These are phyloP conservation scores for Nymphalis io DNA, from an alignment of 1,140 invertebrate species.

Conservation along the genomic window DNA sequence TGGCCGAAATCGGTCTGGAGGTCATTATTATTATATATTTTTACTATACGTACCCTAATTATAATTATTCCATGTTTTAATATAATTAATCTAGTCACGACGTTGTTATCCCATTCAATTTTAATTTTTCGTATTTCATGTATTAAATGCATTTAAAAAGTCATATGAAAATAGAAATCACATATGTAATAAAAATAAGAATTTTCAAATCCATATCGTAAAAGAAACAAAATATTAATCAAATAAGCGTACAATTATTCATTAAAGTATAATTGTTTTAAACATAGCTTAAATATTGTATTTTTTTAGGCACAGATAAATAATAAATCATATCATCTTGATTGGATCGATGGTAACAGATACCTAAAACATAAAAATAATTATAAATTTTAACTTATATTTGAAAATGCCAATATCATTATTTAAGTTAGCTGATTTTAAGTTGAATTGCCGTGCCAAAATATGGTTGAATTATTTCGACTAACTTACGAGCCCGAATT, in stretches of 20 bases:
- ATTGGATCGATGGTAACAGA: no score
- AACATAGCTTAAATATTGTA: background rate
- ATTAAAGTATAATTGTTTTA: background rate
- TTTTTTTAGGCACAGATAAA: conserved; percentile 4
- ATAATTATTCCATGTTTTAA: conserved; percentile 1
- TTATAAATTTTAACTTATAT: background rate
- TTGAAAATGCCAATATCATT: background rate
- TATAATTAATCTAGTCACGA: background rate
- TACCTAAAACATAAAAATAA: no score
- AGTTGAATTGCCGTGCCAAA: conserved; percentile 35
- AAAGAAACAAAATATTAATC: conserved; percentile 2
- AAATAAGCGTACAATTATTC: background rate
- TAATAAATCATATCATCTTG: no score
- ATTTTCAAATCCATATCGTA: conserved; percentile 6
- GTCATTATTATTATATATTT: no score
- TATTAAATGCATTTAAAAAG: background rate
- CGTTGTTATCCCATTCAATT: background rate
- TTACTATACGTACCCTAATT: background rate
- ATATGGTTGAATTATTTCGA: conserved; percentile 3
- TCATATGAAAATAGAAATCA: no score
- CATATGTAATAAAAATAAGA: background rate
- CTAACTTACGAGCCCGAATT: background rate
- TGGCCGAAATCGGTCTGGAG: no score
- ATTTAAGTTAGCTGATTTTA: conserved; percentile 10
- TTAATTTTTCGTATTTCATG: background rate